Evolutionary conservation across 2,113 vertebrate species (phyloP).

Genomic region (Phaethornis superciliosus): DNA sequence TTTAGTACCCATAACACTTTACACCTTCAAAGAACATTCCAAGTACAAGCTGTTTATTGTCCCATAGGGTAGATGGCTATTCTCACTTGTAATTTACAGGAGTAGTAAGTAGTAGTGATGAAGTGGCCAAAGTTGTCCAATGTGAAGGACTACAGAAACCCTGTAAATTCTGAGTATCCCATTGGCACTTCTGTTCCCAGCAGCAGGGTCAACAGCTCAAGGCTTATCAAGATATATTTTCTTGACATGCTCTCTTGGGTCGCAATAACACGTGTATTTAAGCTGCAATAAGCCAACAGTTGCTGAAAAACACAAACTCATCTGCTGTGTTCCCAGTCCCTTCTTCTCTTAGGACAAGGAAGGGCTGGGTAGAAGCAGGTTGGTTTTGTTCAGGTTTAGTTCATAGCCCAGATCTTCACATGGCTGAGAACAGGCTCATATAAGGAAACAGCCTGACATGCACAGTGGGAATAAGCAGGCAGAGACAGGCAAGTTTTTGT

Average conservation of each 20-base stretch:
- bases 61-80: not conserved
- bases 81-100: not conserved
- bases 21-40: not conserved
- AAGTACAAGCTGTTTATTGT: not conserved
- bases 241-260: not conserved
- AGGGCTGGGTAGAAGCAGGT: not conserved
- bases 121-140: not conserved
- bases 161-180: not conserved
- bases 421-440: not conserved
- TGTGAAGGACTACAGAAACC: not conserved
- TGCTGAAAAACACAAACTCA: not conserved
- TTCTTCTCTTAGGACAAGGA: not conserved
- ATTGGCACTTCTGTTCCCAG: not conserved
- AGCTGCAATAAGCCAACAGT: not conserved
- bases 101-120: not conserved
- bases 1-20: not conserved
- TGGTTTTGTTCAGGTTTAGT: not conserved
- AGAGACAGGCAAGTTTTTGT: not conserved
- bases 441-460: not conserved
- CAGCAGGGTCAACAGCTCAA: not conserved
- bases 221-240: not conserved
- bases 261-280: not conserved
- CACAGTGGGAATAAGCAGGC: not conserved
- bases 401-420: not conserved
- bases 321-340: not conserved